Evolutionary conservation across 2,888 invertebrate species (phyloP), one percentile per base, ranked within the genome.

Genomic region (Tricholauxania praeusta): DNA sequence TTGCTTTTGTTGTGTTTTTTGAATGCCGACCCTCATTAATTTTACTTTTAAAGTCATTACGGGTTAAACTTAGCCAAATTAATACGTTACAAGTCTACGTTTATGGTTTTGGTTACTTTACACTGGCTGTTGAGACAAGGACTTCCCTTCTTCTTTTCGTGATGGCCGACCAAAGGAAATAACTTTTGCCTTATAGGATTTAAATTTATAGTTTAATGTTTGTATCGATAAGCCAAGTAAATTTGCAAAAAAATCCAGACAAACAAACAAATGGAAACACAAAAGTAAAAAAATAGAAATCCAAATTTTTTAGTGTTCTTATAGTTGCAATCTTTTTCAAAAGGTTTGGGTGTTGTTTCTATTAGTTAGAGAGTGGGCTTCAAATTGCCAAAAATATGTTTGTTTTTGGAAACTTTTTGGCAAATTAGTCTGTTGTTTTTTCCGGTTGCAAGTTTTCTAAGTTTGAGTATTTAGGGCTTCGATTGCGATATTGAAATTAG

Each of bases 11-110:
- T 47, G 3, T 28, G 28, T 52, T 72, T 60, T 52, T 73, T 59
- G 60, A 22, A 82, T 80, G 80, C 82, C 80, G 83, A 86, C 86
- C 86, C 86, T 86, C 86, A 86, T 86, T 86, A 86, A 86, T 86
- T 86, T 86, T 86, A 86, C 86, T 86, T 86, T 86, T 86, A 86
- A 86, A 86, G 86, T 86, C 86, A 86, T 86, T 86, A 86, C 82
- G 85, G 86, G 84, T 84, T 86, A 86, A 86, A 86, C 86, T 86
- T 86, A 82, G 84, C 85, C 86, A 86, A 86, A 86, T 86, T 86
- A 86, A 86, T 86, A 86, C 85, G 84, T 85, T 82, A 81, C 82
- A 81, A 83, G 71, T 81, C 82, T 48, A 22, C 60, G 32, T 12
- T 15, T 60, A 12, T 32, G 22, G 14, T 60, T 81, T 79, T 74